phyloP scores from a whole-genome alignment of 2,797 vertebrate genomes.

The Hoplostethus mediterraneus region DNA sequence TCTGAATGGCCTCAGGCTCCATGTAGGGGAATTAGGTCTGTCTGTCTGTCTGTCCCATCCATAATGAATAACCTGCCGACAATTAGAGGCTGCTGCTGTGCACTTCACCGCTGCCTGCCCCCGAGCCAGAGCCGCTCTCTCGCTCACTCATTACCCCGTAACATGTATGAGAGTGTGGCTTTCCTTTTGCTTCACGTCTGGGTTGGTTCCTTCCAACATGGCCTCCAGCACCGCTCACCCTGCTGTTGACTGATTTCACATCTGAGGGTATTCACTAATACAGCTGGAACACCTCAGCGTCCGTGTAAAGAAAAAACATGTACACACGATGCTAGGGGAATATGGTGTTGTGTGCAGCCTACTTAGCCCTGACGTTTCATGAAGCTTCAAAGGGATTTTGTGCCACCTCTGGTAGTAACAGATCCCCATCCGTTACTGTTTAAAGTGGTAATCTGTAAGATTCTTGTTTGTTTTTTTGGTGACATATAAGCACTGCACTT shows the following conservation, averaged over 20 bases:
- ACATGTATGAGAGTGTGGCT: constrained; percentile 22
- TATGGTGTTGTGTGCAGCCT: not conserved
- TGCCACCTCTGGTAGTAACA: not conserved
- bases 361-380: not conserved
- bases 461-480: no score
- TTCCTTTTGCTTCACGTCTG: constrained; percentile 34
- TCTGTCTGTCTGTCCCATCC: constrained; percentile 41
- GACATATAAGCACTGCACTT: no score
- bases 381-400: not conserved
- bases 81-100: constrained; percentile 62
- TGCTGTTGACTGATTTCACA: constrained; percentile 29
- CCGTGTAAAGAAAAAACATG: not conserved
- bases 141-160: constrained; percentile 47
- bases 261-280: not conserved
- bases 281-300: not conserved
- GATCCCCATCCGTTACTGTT: not conserved
- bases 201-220: constrained; percentile 11
- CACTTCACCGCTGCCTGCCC: constrained; percentile 45
- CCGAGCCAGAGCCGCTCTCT: constrained; percentile 45
- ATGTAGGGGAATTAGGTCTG: constrained; percentile 27
- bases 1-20: constrained; percentile 29
- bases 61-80: constrained; percentile 71
- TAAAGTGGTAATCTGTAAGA: no score
- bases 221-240: constrained; percentile 12
- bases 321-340: not conserved